A percentile compares a stretch with the other conserved stretches of the same genome.
phyloP scores from a whole-genome alignment of 2,797 vertebrate species.

The Discoglossus pictus region DNA sequence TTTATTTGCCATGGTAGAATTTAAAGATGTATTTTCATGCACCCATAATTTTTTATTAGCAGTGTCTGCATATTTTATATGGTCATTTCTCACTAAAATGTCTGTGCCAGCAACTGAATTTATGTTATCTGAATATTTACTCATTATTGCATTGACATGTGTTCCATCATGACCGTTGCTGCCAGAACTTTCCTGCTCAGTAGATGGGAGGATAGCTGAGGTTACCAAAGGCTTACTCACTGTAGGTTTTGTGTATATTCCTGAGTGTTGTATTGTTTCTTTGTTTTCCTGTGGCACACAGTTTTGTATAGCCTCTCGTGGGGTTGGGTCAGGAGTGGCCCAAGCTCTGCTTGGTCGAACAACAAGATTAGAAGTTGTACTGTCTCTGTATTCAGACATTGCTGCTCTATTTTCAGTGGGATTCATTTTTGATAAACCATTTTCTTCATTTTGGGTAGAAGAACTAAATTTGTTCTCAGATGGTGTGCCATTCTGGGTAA shows the following conservation, averaged over 20 bases:
- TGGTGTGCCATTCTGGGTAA: constrained; percentile 43
- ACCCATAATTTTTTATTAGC: constrained; percentile 48
- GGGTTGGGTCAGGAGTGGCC: constrained; percentile 53
- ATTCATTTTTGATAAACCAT: constrained; percentile 32
- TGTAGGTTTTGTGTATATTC: constrained; percentile 56
- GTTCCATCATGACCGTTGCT: constrained; percentile 52
- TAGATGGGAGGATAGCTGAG: constrained; percentile 60
- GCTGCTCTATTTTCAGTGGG: neutral
- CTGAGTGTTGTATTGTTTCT: constrained; percentile 62
- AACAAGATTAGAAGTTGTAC: constrained; percentile 33
- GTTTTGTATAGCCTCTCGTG: constrained; percentile 56
- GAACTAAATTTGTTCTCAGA: constrained; percentile 33
- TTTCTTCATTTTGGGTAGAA: constrained; percentile 52
- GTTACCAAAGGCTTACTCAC: constrained; percentile 62
- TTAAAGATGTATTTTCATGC: neutral
- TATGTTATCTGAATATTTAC: constrained; percentile 46
- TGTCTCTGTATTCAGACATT: constrained; percentile 43
- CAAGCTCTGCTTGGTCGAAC: constrained; percentile 60
- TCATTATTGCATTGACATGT: constrained; percentile 59
- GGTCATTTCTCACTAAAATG: constrained; percentile 57
- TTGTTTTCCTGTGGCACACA: constrained; percentile 62
- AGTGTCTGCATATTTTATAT: constrained; percentile 49
- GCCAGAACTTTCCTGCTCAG: constrained; percentile 60
- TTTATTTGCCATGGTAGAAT: neutral
- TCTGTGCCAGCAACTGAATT: constrained; percentile 50